Base-by-base conservation (phyloP, 2,888 invertebrate genomes). In the Pterostichus niger region DNA sequence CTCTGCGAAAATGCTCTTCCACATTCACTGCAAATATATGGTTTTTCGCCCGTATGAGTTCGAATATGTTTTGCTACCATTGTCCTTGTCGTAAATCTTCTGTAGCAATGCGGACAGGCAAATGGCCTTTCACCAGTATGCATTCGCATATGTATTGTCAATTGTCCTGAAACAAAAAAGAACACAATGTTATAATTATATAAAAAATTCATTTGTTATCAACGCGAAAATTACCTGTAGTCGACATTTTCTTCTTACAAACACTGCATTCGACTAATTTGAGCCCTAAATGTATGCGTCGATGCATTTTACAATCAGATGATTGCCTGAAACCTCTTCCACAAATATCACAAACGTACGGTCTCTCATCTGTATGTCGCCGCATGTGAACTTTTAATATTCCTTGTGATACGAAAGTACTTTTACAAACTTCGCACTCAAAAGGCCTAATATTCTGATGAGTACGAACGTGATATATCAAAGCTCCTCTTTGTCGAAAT, bases 91-190 rank as follows among this genome's bases (percentile, higher is more conserved):
- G 87, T 84, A 84, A 89, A 89, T 2, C 87, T 85, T 85, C 88
- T 88, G 5, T 85, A 81, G 84, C 89, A 89, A 31, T 84, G 82
- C 15, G 84, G 73, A 84, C 89, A 89, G 11, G 84, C 82, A 85
- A 85, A 88, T 5, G 89, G 89, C 84, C 88, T 88, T 85, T 89
- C 89, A 0, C 89, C 88, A 2, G 89, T 89, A 81, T 89, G 89
- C 6, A 88, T 86, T 68, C 89, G 84, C 77, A 89, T 76, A 82
- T 88, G 88, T n/a, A 88, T 85, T 6, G 87, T 88, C 52, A 88
- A 84, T 82, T 87, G 87, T 76, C 88, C 88, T 87, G 35, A 40
- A 86, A 86, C 9, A 64, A 64, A 31, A 61, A 33, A 24, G 24
- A 24, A 24, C 1, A 24, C 24, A 24, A 2, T 24, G 11, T n/a